Conservation (phyloP, 2,797 vertebrate species). For the Monodelphis domestica region DNA sequence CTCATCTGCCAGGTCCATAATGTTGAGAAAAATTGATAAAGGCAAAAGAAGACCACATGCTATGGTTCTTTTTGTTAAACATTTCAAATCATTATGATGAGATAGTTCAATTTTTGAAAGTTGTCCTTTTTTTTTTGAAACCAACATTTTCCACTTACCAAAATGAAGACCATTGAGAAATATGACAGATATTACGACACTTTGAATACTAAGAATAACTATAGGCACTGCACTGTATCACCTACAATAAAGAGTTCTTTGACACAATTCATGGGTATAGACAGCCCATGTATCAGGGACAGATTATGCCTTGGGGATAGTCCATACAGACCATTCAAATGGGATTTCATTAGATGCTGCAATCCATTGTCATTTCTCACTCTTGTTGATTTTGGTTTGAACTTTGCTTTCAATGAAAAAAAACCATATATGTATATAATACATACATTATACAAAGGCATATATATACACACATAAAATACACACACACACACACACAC, state of each 20-base stretch:
- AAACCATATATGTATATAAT: not conserved
- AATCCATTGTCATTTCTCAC: not conserved
- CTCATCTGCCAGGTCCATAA: not conserved
- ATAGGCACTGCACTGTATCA: not conserved
- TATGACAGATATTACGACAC: not conserved
- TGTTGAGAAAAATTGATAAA: not conserved
- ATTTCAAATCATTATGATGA: not conserved
- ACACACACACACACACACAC: not conserved
- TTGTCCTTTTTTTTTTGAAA: not conserved
- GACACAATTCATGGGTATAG: not conserved
- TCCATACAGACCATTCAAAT: not conserved
- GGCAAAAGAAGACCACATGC: not conserved
- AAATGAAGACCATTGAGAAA: not conserved
- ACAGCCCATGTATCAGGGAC: not conserved
- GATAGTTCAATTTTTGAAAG: not conserved
- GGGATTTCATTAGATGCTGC: not conserved
- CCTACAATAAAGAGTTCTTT: not conserved
- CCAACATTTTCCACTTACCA: not conserved
- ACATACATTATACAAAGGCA: not conserved
- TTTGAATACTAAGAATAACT: not conserved
- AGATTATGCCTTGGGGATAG: not conserved
- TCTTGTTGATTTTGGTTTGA: not conserved
- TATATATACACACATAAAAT: not conserved
- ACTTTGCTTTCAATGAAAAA: not conserved
- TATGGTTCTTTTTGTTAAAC: not conserved